Percentiles rank a stretch among this genome's conserved stretches.
These are phyloP conservation scores for Euplagia quadripunctaria DNA, from an alignment of 2,888 invertebrate species.

Conservation along the genomic window DNA sequence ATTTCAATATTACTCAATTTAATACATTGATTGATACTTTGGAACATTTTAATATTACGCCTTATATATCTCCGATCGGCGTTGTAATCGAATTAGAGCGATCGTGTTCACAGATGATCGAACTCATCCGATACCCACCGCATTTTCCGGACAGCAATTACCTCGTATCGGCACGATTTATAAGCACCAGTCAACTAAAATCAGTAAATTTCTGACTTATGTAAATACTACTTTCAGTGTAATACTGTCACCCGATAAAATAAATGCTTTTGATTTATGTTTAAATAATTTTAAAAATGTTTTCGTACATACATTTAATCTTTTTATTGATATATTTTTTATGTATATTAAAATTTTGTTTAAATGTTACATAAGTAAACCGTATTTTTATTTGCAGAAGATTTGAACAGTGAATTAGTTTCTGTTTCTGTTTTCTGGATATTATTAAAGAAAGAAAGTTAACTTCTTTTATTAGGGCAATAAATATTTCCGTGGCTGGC, in stretches of 20 bases:
- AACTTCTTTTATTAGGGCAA: too few relatives aligned
- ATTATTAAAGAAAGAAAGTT: too few relatives aligned
- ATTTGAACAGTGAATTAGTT: too few relatives aligned
- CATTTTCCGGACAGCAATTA: not conserved
- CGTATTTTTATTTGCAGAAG: too few relatives aligned
- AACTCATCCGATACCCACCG: not conserved
- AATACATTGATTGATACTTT: too few relatives aligned
- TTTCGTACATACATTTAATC: not conserved
- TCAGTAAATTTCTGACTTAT: too few relatives aligned
- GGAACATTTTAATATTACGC: not conserved
- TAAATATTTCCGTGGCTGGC: too few relatives aligned
- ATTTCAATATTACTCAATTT: not conserved
- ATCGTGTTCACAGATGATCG: not conserved
- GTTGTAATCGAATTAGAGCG: not conserved
- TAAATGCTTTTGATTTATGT: not conserved
- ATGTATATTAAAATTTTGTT: too few relatives aligned
- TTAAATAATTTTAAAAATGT: not conserved
- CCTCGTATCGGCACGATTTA: not conserved
- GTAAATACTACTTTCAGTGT: too few relatives aligned
- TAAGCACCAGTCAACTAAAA: not conserved
- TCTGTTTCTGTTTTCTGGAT: too few relatives aligned
- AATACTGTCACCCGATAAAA: not conserved
- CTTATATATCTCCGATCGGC: not conserved
- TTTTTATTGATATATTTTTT: too few relatives aligned
- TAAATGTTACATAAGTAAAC: too few relatives aligned